phyloP scores from a whole-genome alignment of 2,797 vertebrate genomes.

The Pteronotus mesoamericanus region DNA sequence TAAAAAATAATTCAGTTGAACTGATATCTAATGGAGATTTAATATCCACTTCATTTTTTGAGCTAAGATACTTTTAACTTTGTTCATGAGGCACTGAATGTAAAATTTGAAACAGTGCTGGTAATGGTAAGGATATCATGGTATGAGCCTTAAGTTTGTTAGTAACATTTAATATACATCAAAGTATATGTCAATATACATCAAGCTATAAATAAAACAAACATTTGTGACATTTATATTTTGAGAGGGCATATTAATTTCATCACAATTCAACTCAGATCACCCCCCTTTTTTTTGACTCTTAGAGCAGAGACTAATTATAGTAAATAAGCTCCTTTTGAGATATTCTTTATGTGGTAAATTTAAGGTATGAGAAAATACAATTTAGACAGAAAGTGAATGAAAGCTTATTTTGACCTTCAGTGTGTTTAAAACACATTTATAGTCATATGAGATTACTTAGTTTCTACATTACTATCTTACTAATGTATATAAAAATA shows the following conservation, averaged over 20 bases:
- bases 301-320: slow-evolving; percentile 14
- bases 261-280: background rate
- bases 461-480: background rate
- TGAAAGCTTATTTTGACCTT: slow-evolving; percentile 24
- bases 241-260: background rate
- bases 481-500: slow-evolving; percentile 8
- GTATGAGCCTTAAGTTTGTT: background rate
- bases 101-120: slow-evolving; percentile 17
- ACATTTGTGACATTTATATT: background rate
- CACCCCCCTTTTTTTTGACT: background rate
- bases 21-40: background rate
- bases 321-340: slow-evolving; percentile 17
- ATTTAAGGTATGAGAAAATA: slow-evolving; percentile 25
- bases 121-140: background rate
- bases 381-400: slow-evolving; percentile 29
- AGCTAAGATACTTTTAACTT: slow-evolving; percentile 5
- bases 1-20: background rate
- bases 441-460: background rate
- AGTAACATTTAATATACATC: background rate
- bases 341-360: background rate
- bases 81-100: background rate
- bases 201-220: background rate
- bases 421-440: slow-evolving; percentile 29
- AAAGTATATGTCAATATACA: background rate
- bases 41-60: background rate